These are phyloP conservation scores for Atractosteus spatula DNA, from an alignment of 2,113 vertebrate species.

Conservation along the genomic window DNA sequence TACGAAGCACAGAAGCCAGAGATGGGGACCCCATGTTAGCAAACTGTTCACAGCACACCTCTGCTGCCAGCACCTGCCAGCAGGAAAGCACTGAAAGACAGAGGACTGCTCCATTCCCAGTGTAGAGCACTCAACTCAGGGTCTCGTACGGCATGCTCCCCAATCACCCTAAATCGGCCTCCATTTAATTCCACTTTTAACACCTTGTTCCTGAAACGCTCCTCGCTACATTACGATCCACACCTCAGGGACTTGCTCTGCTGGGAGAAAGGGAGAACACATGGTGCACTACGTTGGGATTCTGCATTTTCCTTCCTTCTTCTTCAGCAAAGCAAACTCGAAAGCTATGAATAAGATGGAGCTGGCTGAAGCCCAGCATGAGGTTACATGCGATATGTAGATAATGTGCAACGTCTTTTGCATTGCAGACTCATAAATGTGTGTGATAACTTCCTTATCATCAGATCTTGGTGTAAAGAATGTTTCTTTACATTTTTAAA, in stretches of 20 bases:
- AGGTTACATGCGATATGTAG: neutral
- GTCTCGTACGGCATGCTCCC: slow-evolving; percentile 17
- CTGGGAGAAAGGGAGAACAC: neutral
- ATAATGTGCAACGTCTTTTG: neutral
- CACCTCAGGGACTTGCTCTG: neutral
- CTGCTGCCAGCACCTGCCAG: slow-evolving; percentile 13
- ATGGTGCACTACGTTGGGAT: neutral
- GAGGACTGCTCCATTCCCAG: slow-evolving; percentile 17
- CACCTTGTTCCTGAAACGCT: too few species aligned
- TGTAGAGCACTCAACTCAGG: slow-evolving; percentile 9
- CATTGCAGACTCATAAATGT: neutral
- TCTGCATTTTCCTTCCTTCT: too few species aligned
- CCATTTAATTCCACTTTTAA: slow-evolving; percentile 24
- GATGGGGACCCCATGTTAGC: neutral
- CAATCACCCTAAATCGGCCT: slow-evolving; percentile 33
- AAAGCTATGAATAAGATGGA: neutral
- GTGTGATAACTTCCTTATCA: neutral
- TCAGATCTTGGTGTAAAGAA: neutral
- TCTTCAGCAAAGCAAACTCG: neutral
- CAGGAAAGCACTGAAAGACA: slow-evolving; percentile 31
- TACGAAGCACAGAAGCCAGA: neutral
- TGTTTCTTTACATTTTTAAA: too few species aligned
- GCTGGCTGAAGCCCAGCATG: neutral
- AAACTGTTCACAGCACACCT: slow-evolving; percentile 1
- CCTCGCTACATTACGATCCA: neutral